Base-by-base conservation (phyloP, 2,113 vertebrate species). In the Dasypus novemcinctus region DNA sequence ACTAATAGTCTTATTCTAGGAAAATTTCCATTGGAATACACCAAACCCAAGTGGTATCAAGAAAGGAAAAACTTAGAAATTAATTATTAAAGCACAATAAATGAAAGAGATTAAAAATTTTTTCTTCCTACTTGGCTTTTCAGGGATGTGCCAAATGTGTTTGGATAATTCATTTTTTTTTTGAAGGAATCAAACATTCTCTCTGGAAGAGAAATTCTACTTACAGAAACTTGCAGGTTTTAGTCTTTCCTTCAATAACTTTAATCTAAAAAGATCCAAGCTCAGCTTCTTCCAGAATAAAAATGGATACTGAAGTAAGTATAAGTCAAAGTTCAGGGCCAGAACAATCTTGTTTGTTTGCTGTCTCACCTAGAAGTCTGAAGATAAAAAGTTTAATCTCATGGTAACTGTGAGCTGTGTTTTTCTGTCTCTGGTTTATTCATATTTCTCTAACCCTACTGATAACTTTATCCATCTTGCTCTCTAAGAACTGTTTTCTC, bases 371-470 rank as follows among this genome's bases (percentile, higher is more conserved):
- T 31, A n/a, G 1, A 21, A 86, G 54, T 68, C 87, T 92, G 84
- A 91, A 72, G 90, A 57, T 54, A 93, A 93, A 87, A 41, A 66
- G 83, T 25, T 74, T 61, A 21, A 92, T 79, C 90, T 96, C 31
- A 0, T 33, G 8, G 90, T 61, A 95, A 94, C 88, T 88, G 59
- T 20, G 82, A 97, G 93, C 91, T 89, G 88, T 66, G 21, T 83
- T 95, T 74, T 72, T 36, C 94, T 85, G 94, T 93, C 97, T 79
- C 71, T 15, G 63, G 72, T 96, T 96, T 92, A 96, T 91, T 97
- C 95, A 83, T 31, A 91, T 98, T 98, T 98, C 97, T 97, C 36
- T 91, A 52, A 93, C 72, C 88, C 90, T 91, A 95, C 38, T 68
- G 46, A 79, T 87, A 68, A 29, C 36, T 92, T 97, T 92, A 97